Evolutionary conservation across 64 coral and sea anemone species (phyloP).

Genomic region (Dendronephthya gigantea): DNA sequence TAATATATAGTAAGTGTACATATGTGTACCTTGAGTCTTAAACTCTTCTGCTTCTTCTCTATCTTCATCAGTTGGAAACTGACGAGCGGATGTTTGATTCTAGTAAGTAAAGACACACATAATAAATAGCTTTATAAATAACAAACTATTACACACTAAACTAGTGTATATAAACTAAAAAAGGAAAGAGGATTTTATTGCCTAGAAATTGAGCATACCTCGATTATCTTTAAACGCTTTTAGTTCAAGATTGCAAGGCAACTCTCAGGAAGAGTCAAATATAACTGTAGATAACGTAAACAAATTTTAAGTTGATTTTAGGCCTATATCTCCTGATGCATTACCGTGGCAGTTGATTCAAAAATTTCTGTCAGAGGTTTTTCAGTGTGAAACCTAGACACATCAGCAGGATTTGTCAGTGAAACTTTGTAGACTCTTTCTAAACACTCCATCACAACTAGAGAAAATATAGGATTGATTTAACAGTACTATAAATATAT

Average conservation of each 20-base stretch:
- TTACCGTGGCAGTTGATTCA: background rate
- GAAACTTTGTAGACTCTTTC: background rate
- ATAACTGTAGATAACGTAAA: too few species aligned
- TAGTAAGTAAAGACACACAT: background rate
- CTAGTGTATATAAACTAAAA: too few species aligned
- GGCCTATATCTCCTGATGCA: too few species aligned
- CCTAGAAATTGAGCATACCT: too few species aligned
- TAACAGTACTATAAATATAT: too few species aligned
- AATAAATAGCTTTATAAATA: background rate
- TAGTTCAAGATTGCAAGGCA: too few species aligned
- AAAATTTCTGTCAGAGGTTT: background rate
- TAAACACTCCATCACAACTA: slow-evolving; percentile 10
- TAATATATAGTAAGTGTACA: background rate
- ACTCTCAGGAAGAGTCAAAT: too few species aligned
- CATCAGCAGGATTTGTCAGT: background rate
- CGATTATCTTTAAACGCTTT: too few species aligned
- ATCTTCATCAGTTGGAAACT: background rate
- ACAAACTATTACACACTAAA: background rate
- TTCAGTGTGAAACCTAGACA: background rate
- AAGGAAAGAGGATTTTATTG: too few species aligned
- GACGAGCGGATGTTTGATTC: background rate
- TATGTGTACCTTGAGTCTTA: background rate
- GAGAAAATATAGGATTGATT: background rate
- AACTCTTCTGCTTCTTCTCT: background rate
- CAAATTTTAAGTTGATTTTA: too few species aligned